phyloP scores from a whole-genome alignment of 2,113 vertebrate species.

The Tringa solitaria region DNA sequence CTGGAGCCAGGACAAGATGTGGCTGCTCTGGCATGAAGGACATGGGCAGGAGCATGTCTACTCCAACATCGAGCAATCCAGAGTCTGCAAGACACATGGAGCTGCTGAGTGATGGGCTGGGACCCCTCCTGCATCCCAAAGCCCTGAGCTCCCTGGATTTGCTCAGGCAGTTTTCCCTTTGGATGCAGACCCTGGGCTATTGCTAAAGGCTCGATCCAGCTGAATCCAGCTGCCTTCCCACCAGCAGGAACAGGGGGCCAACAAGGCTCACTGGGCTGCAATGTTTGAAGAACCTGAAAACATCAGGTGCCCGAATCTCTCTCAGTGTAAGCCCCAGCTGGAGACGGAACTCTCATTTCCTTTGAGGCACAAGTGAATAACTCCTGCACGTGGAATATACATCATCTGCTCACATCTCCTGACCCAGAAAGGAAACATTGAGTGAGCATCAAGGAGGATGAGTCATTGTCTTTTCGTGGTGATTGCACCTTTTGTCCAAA shows the following conservation, averaged over 20 bases:
- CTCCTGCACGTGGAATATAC: background rate
- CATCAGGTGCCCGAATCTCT: background rate
- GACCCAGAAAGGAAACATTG: background rate
- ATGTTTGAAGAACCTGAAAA: background rate
- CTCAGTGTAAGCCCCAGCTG: background rate
- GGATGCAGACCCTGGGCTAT: background rate
- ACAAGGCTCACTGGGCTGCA: background rate
- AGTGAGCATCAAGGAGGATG: background rate
- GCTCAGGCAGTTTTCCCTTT: background rate
- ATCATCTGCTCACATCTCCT: background rate
- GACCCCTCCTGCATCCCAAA: background rate
- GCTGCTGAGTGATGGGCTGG: background rate
- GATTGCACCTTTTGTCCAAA: background rate
- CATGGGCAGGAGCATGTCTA: background rate
- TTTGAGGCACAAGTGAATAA: background rate
- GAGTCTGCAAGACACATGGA: rapidly evolving
- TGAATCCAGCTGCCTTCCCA: background rate
- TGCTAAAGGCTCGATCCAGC: background rate
- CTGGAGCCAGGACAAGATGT: background rate
- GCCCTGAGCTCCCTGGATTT: background rate
- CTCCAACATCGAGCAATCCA: background rate
- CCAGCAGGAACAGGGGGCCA: background rate
- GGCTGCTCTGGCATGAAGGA: background rate
- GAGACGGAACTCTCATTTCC: background rate
- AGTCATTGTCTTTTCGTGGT: background rate